Evolutionary conservation across 2,113 vertebrate genomes (phyloP).

Genomic region (Arothron firmamentum): DNA sequence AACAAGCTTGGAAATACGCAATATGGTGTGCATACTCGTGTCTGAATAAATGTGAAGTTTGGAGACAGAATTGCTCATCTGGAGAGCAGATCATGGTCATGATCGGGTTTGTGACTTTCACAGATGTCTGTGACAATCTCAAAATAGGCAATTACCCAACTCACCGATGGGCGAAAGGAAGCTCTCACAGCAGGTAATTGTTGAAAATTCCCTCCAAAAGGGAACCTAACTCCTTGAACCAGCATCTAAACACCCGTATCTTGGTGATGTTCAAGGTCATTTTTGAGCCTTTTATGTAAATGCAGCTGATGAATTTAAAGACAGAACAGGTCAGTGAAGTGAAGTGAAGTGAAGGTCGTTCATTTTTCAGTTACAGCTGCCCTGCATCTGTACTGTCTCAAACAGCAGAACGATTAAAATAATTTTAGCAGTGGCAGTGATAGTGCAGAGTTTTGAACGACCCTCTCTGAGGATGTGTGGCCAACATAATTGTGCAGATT

Average conservation of each 20-base stretch:
- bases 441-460: slow-evolving; percentile 10
- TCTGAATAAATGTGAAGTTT: background rate
- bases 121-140: background rate
- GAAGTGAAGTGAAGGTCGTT: too few relatives aligned
- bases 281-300: too few relatives aligned
- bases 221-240: too few relatives aligned
- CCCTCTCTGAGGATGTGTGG: slow-evolving; percentile 16
- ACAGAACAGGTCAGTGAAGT: too few relatives aligned
- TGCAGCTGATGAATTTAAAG: too few relatives aligned
- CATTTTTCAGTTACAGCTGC: too few relatives aligned
- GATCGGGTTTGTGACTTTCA: background rate
- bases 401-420: slow-evolving; percentile 11
- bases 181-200: background rate
- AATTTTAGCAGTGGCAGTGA: background rate
- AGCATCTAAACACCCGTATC: too few relatives aligned
- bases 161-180: background rate
- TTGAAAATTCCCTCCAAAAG: background rate
- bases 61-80: background rate
- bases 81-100: too few relatives aligned
- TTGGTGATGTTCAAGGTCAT: too few relatives aligned
- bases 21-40: too few relatives aligned
- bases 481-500: slow-evolving; percentile 44
- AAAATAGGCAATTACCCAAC: background rate
- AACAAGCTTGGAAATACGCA: too few relatives aligned
- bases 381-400: too few relatives aligned